A percentile compares a stretch with the other conserved stretches of the same genome.
Conservation (phyloP, 2,888 invertebrate species). For the Agonopterix heracliana region DNA sequence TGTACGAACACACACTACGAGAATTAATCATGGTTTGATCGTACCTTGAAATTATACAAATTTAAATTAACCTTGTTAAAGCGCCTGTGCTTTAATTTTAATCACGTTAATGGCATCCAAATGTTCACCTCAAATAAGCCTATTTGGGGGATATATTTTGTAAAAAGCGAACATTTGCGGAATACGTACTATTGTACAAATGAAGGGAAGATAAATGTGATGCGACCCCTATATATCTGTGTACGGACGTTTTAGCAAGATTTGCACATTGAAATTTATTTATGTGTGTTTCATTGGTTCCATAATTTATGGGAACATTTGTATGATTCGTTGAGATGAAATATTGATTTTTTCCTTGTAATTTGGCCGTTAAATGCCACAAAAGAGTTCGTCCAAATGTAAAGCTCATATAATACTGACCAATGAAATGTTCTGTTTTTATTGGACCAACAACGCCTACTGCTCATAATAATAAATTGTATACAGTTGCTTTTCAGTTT, state of each 20-base stretch:
- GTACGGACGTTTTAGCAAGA: slow-evolving; percentile 59
- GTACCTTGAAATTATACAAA: too few relatives aligned
- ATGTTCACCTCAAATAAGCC: background rate
- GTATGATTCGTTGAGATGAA: slow-evolving; percentile 32
- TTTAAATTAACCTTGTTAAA: too few relatives aligned
- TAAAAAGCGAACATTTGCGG: slow-evolving; percentile 23
- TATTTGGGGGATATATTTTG: slow-evolving; percentile 17
- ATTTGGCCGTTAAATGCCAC: slow-evolving; percentile 21
- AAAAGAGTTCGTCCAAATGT: too few relatives aligned
- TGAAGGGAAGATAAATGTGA: slow-evolving; percentile 57
- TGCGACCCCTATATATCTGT: slow-evolving; percentile 55
- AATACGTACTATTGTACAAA: slow-evolving; percentile 40
- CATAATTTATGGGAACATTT: slow-evolving; percentile 34
- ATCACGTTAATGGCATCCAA: background rate
- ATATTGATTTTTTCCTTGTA: slow-evolving; percentile 10
- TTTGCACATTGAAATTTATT: slow-evolving; percentile 60
- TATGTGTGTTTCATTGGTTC: slow-evolving; percentile 52
- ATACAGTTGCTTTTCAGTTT: too few relatives aligned
- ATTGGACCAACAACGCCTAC: too few relatives aligned
- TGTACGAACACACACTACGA: too few relatives aligned
- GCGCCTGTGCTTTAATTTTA: too few relatives aligned
- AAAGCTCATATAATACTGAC: too few relatives aligned
- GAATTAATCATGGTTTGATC: too few relatives aligned
- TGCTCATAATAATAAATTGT: too few relatives aligned
- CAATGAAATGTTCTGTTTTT: too few relatives aligned